Base-by-base conservation (phyloP, 2,888 invertebrate genomes). In the Cataglyphis altisquamis region DNA sequence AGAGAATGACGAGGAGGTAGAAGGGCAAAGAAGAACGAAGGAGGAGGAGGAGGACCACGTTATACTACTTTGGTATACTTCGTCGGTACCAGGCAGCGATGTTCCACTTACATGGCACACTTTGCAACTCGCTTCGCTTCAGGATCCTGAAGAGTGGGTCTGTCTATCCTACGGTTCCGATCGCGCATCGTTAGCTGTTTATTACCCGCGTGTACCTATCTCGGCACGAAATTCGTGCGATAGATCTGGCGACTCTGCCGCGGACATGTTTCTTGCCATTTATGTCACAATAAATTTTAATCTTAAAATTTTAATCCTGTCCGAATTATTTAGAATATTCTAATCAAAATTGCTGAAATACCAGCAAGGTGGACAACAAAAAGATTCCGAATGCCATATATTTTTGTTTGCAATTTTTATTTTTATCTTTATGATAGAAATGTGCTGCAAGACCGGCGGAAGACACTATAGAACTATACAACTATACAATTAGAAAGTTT, bases 61-160 rank as follows among this genome's bases (percentile, higher is more conserved):
- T 89, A 90, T 87, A 94, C 91, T 88, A 91, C 90, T 91, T 91
- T 92, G 93, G 94, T 94, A 93, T 91, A 94, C 94, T 94, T 93
- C 92, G 92, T 88, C 91, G 93, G 94, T 94, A 92, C 94, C 94
- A 94, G 94, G 94, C 93, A 93, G 93, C 93, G 94, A 94, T 93
- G 94, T 94, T 94, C 94, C 92, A 94, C 94, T 94, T 94, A 94
- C 92, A 90, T 93, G 94, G 93, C 94, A 94, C 94, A 94, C 94
- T 94, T 94, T 92, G 85, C 92, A 88, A 90, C 88, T 87, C 91
- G 89, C 88, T 88, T 92, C 91, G 91, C 88, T 93, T 91, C 93
- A 92, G 93, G 93, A 93, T 93, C 92, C 92, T 92, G 92, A 91
- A 90, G 89, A 90, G 89, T 90, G 89, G 90, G 90, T 92, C 91